A percentile compares a stretch with the other conserved stretches of the same genome.
phyloP scores from a whole-genome alignment of 2,888 invertebrate genomes.

The Cepaea hortensis region DNA sequence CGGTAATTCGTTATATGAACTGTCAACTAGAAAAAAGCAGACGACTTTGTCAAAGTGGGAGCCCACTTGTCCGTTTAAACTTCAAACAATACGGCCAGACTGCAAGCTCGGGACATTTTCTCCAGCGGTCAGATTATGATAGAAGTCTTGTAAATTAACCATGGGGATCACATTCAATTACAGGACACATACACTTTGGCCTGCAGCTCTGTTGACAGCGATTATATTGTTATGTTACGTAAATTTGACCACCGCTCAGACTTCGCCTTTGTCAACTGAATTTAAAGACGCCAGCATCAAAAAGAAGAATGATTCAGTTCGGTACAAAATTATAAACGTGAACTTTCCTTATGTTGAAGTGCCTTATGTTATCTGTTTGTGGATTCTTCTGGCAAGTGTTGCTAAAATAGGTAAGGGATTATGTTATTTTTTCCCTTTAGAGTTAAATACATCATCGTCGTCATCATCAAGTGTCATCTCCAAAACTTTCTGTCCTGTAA shows the following conservation, averaged over 20 bases:
- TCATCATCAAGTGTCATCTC: no score
- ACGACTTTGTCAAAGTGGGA: no score
- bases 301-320: constrained; percentile 4
- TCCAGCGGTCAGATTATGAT: no score
- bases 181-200: constrained; percentile 1
- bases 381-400: constrained; percentile 95
- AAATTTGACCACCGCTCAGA: background rate
- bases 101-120: no score
- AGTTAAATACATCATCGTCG: background rate
- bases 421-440: background rate
- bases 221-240: background rate
- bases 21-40: no score
- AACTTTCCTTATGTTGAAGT: constrained; percentile 92
- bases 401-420: constrained; percentile 92
- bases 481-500: no score
- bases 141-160: background rate
- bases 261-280: no score
- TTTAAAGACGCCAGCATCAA: no score
- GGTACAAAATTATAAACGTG: constrained; percentile 84
- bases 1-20: no score
- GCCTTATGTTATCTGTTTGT: constrained; percentile 93
- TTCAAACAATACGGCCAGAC: no score
- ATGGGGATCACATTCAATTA: background rate
- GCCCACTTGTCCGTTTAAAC: no score
- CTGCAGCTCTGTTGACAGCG: background rate